These are phyloP conservation scores for Branchinecta lindahli DNA, from an alignment of 1,140 invertebrate species.

Conservation along the genomic window DNA sequence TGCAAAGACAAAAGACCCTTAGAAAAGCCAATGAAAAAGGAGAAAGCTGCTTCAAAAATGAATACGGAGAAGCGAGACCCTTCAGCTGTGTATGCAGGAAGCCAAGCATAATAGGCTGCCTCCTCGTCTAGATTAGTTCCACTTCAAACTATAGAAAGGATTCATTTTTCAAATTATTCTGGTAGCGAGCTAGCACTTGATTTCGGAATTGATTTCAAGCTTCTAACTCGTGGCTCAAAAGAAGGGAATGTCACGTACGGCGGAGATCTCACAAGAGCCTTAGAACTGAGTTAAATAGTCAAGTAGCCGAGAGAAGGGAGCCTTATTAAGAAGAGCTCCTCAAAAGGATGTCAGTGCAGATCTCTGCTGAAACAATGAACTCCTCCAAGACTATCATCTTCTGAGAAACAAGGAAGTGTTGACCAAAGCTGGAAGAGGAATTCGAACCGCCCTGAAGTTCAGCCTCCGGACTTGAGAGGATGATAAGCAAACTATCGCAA, in stretches of 20 bases:
- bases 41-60: background rate
- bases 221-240: background rate
- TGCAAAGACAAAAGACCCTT: slow-evolving; percentile 4
- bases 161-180: slow-evolving; percentile 1
- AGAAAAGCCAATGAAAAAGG: slow-evolving; percentile 7
- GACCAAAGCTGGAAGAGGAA: no score
- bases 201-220: slow-evolving; percentile 3
- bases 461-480: no score
- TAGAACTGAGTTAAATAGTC: slow-evolving; percentile 7
- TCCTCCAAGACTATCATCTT: no score
- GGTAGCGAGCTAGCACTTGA: background rate
- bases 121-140: slow-evolving; percentile 8
- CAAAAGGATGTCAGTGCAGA: background rate
- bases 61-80: background rate
- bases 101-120: slow-evolving; percentile 5
- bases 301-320: background rate
- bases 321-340: background rate
- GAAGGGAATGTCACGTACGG: background rate
- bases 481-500: no score
- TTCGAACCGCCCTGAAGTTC: no score
- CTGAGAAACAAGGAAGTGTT: no score
- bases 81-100: background rate
- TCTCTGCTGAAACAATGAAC: no score
- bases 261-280: background rate
- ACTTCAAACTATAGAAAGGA: slow-evolving; percentile 1